Conservation (phyloP, 1,140 invertebrate genomes). For the Caenorhabditis brenneri region DNA sequence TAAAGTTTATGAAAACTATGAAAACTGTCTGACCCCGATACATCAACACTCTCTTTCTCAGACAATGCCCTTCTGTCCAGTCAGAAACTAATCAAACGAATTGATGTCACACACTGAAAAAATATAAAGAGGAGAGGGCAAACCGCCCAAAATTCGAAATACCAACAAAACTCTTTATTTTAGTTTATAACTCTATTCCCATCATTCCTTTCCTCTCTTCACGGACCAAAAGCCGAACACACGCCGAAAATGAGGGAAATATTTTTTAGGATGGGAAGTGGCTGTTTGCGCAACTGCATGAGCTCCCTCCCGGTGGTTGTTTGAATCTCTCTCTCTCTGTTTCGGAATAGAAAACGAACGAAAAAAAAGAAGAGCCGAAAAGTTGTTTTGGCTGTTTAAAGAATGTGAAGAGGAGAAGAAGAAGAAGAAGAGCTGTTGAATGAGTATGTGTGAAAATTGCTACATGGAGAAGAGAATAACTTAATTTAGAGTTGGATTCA, state of each 20-base stretch:
- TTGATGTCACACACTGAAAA: neutral
- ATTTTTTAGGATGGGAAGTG: neutral
- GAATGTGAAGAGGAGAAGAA: neutral
- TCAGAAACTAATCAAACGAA: neutral
- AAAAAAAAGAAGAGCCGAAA: constrained; percentile 1
- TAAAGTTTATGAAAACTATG: too few species aligned
- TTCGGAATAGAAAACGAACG: neutral
- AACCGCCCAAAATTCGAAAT: neutral
- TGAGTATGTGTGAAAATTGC: neutral
- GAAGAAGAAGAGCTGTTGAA: neutral
- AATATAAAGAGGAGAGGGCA: neutral
- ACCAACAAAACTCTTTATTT: neutral
- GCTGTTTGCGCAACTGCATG: constrained; percentile 36
- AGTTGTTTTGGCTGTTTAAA: constrained; percentile 14
- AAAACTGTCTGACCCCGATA: too few species aligned
- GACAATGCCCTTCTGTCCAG: too few species aligned
- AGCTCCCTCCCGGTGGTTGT: neutral
- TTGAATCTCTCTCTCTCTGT: neutral
- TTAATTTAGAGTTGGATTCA: constrained; percentile 6
- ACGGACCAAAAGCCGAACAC: constrained; percentile 24
- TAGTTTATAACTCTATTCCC: too few species aligned
- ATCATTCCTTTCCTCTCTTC: neutral
- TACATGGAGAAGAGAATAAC: neutral
- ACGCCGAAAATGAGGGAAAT: neutral
- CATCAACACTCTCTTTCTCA: too few species aligned